A percentile compares a stretch with the other conserved stretches of the same genome.
Conservation (phyloP, 2,888 invertebrate genomes). For the Andricus curvator region DNA sequence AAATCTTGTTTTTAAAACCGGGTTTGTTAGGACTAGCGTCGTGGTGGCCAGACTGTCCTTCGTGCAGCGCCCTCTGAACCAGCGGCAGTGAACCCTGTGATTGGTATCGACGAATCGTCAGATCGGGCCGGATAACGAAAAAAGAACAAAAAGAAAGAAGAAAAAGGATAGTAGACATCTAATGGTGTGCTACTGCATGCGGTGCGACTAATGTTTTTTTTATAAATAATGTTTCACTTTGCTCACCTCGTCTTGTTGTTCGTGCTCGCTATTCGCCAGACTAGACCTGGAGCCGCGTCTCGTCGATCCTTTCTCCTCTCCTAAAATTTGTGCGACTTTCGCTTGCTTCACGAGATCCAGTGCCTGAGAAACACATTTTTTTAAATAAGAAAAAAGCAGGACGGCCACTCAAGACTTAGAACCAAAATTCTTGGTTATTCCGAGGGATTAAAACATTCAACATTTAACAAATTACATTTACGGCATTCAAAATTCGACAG, state of each 20-base stretch:
- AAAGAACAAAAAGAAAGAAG: constrained; percentile 76
- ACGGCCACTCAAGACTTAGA: too few species aligned
- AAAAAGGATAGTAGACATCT: constrained; percentile 75
- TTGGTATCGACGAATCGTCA: constrained; percentile 76
- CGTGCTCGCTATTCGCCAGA: constrained; percentile 84
- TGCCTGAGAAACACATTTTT: constrained; percentile 82
- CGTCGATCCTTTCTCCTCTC: constrained; percentile 83
- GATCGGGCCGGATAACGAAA: constrained; percentile 76
- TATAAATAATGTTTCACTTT: constrained; percentile 64
- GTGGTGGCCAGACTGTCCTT: constrained; percentile 79
- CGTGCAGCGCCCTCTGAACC: constrained; percentile 84
- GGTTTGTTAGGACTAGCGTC: constrained; percentile 82
- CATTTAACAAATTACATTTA: too few species aligned
- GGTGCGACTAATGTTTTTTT: constrained; percentile 51
- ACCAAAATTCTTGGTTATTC: too few species aligned
- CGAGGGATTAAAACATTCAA: too few species aligned
- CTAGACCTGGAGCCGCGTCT: constrained; percentile 87
- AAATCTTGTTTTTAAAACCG: constrained; percentile 91
- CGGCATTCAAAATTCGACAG: too few species aligned
- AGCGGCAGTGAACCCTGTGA: constrained; percentile 79
- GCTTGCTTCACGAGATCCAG: constrained; percentile 96
- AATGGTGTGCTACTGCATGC: constrained; percentile 69
- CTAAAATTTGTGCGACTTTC: constrained; percentile 87
- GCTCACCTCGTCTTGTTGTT: constrained; percentile 90
- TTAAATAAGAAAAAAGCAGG: background rate